phyloP scores from a whole-genome alignment of 35 echinoderm and acorn worm genomes.

The Apostichopus californicus region DNA sequence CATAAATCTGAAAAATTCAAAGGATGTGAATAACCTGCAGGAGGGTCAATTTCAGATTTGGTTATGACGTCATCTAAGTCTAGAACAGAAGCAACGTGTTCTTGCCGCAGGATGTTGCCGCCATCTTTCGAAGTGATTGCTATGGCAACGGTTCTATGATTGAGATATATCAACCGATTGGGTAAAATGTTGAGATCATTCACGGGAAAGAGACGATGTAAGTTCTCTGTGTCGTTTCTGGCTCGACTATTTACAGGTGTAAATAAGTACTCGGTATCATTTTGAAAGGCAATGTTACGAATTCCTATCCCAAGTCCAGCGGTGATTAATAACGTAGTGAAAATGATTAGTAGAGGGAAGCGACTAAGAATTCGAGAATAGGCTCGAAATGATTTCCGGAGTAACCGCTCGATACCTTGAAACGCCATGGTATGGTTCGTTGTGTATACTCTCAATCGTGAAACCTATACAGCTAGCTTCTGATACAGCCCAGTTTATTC shows the following conservation, averaged over 20 bases:
- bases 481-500: no score
- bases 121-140: conserved; percentile 53
- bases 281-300: conserved; percentile 48
- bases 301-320: conserved; percentile 56
- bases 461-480: no score
- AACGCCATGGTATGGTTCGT: background rate
- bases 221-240: conserved; percentile 28
- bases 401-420: background rate
- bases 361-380: conserved; percentile 2
- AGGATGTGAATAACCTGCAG: background rate
- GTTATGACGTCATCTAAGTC: conserved; percentile 28
- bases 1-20: conserved; percentile 42
- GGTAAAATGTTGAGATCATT: conserved; percentile 57
- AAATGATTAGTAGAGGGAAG: background rate
- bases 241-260: conserved; percentile 72
- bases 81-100: conserved; percentile 59
- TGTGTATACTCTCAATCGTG: no score
- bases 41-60: background rate
- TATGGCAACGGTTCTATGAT: conserved; percentile 30
- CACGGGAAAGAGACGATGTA: conserved; percentile 53
- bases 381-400: background rate
- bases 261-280: conserved; percentile 64
- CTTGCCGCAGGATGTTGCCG: conserved; percentile 59
- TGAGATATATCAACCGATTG: conserved; percentile 29
- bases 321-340: conserved; percentile 49